Evolutionary conservation across 2,888 invertebrate species (phyloP), one percentile per base, ranked within the genome.

Genomic region (Pristionchus entomophagus): DNA sequence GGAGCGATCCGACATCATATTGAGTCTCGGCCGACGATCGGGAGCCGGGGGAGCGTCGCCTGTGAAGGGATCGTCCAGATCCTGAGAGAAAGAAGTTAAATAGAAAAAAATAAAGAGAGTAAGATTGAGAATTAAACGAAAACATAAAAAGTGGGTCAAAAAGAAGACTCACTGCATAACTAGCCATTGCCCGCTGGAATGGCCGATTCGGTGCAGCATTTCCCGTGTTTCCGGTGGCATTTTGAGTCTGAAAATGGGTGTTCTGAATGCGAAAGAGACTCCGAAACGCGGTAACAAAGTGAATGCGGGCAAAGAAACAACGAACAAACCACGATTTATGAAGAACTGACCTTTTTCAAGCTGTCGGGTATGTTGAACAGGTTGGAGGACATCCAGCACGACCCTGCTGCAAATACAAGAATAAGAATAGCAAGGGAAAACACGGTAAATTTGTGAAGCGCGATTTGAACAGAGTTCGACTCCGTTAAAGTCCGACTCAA

Each of bases 321-420:
- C 5, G 0, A 2, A 5, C 3, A 5, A 8, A 81, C 17, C 6
- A 19, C 53, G n/a, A 56, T 17, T 19, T 26, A n/a, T 29, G 2
- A 51, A 5, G 12, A n/a, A 56, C 56, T 22, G 4, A 81, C 81
- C 81, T 81, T 81, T 26, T 81, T 53, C 56, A 81, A 56, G 56
- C 81, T 81, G 38, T 81, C 56, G 14, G 81, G 81, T 32, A 81
- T 26, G 22, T 53, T 81, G 81, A 81, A 81, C 32, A 29, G 81
- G 56, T n/a, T n/a, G n/a, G 26, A 81, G 32, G 53, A 56, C 81
- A 81, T 81, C 78, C 69, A 62, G 62, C 62, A 10, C 29, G 62
- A 62, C 32, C 62, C 62, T 14, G 32, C 62, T 62, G 62, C 0
- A 62, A 32, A 32, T 59, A 1, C 0, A 32, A 2, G 14, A 62